Conservation (phyloP, 2,797 vertebrate species). For the Mormyrus proboscirostris region DNA sequence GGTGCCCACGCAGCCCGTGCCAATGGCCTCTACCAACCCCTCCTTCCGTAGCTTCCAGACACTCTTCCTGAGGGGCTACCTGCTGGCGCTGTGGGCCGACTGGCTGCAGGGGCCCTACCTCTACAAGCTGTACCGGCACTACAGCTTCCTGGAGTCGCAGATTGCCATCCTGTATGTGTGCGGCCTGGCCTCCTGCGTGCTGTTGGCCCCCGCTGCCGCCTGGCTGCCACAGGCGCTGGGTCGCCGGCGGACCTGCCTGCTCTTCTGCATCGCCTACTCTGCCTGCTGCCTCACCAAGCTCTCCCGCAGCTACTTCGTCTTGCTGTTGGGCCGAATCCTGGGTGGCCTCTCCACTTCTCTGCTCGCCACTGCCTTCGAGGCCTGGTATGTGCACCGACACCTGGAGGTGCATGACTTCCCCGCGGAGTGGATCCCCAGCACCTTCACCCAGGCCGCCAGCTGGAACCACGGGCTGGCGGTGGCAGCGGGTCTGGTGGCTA, state of each 20-base stretch:
- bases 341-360: conserved; percentile 84
- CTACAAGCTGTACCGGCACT: conserved; percentile 88
- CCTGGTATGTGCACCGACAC: conserved; percentile 83
- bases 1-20: conserved; percentile 51
- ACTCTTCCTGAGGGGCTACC: conserved; percentile 77
- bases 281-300: conserved; percentile 83
- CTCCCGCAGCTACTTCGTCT: conserved; percentile 82
- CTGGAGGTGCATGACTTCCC: conserved; percentile 80
- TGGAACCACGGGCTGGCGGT: conserved; percentile 84
- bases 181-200: conserved; percentile 77
- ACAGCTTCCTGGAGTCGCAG: conserved; percentile 87
- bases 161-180: conserved; percentile 89
- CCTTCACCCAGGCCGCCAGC: conserved; percentile 72
- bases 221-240: conserved; percentile 77
- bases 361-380: conserved; percentile 78
- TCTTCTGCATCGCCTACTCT: conserved; percentile 79
- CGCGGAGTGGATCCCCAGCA: conserved; percentile 81
- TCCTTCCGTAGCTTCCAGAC: conserved; percentile 78
- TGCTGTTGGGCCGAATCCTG: conserved; percentile 75
- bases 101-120: conserved; percentile 93
- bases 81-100: conserved; percentile 82
- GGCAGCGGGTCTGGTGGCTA: conserved; percentile 75
- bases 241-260: conserved; percentile 75
- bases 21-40: conserved; percentile 71
- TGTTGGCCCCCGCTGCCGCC: conserved; percentile 75